phyloP scores from a whole-genome alignment of 2,888 invertebrate species.

The Tinea pellionella region DNA sequence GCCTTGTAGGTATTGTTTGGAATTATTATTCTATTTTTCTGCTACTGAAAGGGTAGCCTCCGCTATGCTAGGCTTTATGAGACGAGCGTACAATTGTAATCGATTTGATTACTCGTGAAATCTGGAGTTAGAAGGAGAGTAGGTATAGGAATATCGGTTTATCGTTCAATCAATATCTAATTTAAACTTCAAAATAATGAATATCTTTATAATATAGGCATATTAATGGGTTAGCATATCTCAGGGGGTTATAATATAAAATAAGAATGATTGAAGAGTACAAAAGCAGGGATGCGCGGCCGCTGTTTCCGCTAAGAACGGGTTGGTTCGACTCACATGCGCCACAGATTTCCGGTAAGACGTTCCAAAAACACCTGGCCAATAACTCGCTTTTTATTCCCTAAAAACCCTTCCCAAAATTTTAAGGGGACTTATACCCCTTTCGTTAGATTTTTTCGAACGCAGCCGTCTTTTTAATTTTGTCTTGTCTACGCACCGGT shows the following conservation, averaged over 20 bases:
- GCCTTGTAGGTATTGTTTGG: no score
- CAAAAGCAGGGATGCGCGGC: constrained; percentile 35
- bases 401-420: constrained; percentile 42
- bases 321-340: constrained; percentile 53
- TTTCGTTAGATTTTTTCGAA: constrained; percentile 37
- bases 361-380: constrained; percentile 57
- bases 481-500: constrained; percentile 35
- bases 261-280: constrained; percentile 1
- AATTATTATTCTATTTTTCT: no score
- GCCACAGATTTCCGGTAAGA: constrained; percentile 64
- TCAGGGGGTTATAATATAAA: constrained; percentile 2
- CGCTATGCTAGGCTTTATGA: no score
- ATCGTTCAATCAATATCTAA: no score
- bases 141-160: no score
- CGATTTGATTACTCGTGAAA: no score
- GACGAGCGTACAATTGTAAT: no score
- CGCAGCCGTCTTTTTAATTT: constrained; percentile 29
- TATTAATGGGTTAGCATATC: neutral
- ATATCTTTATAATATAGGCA: no score
- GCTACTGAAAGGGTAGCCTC: no score
- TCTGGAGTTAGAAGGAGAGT: no score
- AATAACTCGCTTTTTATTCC: constrained; percentile 47
- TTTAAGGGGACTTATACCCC: constrained; percentile 47
- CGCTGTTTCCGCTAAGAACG: constrained; percentile 57
- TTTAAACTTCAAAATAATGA: no score